Conservation (phyloP, 1,140 invertebrate genomes). For the Drosophila setifemur region DNA sequence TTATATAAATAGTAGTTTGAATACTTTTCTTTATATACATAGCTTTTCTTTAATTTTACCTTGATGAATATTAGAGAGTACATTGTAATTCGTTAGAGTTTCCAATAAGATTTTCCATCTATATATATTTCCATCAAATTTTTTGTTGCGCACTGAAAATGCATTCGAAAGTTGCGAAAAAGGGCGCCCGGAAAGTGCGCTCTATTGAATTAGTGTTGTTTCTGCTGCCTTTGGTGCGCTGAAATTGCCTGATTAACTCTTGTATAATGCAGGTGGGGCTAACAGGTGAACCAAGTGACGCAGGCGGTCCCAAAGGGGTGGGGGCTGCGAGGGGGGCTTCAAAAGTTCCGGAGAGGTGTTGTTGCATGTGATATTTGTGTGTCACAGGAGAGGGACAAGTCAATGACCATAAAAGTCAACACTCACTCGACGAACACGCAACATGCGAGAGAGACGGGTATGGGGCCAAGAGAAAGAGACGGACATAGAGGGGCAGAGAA, state of each 20-base stretch:
- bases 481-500: not conserved
- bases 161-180: constrained; percentile 10
- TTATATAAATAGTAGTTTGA: too few species aligned
- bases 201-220: constrained; percentile 52
- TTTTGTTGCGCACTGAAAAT: too few species aligned
- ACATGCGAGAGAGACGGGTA: not conserved
- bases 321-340: not conserved
- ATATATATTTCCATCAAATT: too few species aligned
- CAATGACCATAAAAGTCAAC: constrained; percentile 60
- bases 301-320: not conserved
- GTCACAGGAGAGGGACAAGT: constrained; percentile 38
- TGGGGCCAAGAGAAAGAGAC: not conserved
- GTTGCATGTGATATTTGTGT: constrained; percentile 33
- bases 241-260: constrained; percentile 51
- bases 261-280: constrained; percentile 12
- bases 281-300: not conserved
- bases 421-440: constrained; percentile 39
- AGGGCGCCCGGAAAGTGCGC: not conserved
- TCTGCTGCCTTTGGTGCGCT: not conserved
- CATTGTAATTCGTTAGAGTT: too few species aligned
- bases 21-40: too few species aligned
- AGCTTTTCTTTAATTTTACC: too few species aligned
- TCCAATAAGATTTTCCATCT: too few species aligned
- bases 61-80: too few species aligned
- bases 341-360: not conserved